Percentiles rank a stretch among this genome's conserved stretches.
These are phyloP conservation scores for Brevimyrus niger DNA, from an alignment of 2,113 vertebrate species.

Conservation along the genomic window DNA sequence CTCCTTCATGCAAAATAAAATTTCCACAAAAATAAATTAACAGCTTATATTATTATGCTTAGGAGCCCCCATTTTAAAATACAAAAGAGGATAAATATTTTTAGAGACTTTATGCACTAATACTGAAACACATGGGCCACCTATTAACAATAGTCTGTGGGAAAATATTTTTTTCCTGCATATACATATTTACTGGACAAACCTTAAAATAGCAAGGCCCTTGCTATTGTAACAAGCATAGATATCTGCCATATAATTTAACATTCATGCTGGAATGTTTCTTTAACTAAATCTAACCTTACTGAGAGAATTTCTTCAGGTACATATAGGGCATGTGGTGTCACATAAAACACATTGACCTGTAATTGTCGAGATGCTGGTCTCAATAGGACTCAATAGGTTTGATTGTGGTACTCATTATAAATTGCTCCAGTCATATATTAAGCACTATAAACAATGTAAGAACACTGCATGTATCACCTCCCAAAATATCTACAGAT, in stretches of 20 bases:
- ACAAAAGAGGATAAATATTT: constrained; percentile 15
- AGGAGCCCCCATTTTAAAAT: constrained; percentile 1
- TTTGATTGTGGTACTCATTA: background rate
- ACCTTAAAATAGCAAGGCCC: background rate
- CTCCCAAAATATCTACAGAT: background rate
- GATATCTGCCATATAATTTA: background rate
- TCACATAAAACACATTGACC: background rate
- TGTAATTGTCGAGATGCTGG: background rate
- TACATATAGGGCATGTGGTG: background rate
- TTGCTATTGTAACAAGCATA: background rate
- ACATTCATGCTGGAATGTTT: background rate
- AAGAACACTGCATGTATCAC: background rate
- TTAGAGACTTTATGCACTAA: background rate
- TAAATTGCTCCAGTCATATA: background rate
- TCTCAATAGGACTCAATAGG: background rate
- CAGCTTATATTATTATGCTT: constrained; percentile 22
- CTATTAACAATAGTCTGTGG: background rate
- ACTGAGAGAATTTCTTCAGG: background rate
- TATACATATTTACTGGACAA: background rate
- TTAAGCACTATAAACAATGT: background rate
- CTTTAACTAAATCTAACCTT: background rate
- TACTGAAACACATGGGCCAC: background rate
- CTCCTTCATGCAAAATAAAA: constrained; percentile 31
- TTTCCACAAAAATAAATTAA: constrained; percentile 31
- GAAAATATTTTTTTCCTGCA: background rate